phyloP scores from a whole-genome alignment of 2,888 invertebrate species.

The Epicampocera succincta region DNA sequence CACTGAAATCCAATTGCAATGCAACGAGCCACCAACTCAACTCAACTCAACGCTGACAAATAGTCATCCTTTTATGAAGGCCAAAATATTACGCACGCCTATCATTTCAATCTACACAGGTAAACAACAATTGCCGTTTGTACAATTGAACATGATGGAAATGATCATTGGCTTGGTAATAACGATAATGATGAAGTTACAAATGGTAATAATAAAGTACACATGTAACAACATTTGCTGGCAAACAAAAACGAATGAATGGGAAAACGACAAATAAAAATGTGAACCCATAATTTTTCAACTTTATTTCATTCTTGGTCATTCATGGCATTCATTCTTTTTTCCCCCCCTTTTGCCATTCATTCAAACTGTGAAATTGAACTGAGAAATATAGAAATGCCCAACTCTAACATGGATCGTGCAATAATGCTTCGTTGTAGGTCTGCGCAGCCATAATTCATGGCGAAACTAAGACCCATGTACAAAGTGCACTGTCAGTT shows the following conservation, averaged over 20 bases:
- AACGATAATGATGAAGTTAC: background rate
- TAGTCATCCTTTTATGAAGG: constrained; percentile 69
- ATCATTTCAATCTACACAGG: constrained; percentile 66
- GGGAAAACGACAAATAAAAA: constrained; percentile 54
- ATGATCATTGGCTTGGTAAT: constrained; percentile 2
- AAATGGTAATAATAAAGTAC: constrained; percentile 36
- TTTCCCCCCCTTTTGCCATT: background rate
- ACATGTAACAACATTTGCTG: constrained; percentile 45
- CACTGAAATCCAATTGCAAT: constrained; percentile 16
- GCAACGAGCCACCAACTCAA: background rate
- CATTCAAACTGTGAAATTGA: constrained; percentile 39
- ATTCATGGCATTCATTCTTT: constrained; percentile 25
- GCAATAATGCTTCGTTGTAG: constrained; percentile 71
- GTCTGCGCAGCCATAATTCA: constrained; percentile 62
- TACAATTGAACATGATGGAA: constrained; percentile 44
- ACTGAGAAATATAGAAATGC: constrained; percentile 40
- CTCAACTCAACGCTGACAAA: constrained; percentile 56
- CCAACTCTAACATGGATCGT: constrained; percentile 67
- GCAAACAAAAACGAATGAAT: constrained; percentile 47
- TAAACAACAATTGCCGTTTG: constrained; percentile 59
- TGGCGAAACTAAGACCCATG: constrained; percentile 48
- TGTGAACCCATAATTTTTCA: constrained; percentile 68
- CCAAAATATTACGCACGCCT: constrained; percentile 62
- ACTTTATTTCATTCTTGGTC: constrained; percentile 49
- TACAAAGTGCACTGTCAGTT: constrained; percentile 66